Conservation (phyloP, 1,140 invertebrate genomes). For the Eupeodes corollae region DNA sequence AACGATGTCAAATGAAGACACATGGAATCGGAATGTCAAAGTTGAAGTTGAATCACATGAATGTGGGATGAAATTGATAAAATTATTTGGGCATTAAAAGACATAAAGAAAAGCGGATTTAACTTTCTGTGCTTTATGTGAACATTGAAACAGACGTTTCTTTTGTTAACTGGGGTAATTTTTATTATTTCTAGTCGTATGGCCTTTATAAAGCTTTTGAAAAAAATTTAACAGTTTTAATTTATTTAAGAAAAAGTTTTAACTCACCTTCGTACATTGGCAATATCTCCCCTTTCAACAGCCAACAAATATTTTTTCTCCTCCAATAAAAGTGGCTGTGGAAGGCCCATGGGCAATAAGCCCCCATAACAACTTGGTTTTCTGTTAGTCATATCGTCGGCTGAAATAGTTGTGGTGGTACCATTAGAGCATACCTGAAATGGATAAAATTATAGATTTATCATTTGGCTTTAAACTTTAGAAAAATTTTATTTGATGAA, state of each 20-base stretch:
- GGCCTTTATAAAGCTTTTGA: no score
- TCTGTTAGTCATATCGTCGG: slow-evolving; percentile 2
- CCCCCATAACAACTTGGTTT: slow-evolving; percentile 14
- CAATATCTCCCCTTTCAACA: slow-evolving; percentile 70
- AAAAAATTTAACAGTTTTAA: background rate
- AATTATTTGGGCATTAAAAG: no score
- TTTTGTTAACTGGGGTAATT: no score
- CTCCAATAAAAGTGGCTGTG: slow-evolving; percentile 57
- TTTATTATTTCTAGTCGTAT: no score
- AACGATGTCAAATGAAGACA: no score
- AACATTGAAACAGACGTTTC: no score
- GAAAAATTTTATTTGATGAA: no score
- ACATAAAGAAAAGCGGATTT: no score
- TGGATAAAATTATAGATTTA: slow-evolving; percentile 7
- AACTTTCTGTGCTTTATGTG: no score
- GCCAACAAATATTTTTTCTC: slow-evolving; percentile 78
- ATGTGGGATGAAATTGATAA: no score
- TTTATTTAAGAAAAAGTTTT: background rate
- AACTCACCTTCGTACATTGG: slow-evolving; percentile 59
- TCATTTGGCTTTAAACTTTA: background rate
- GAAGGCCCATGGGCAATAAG: slow-evolving; percentile 47
- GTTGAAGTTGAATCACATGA: no score
- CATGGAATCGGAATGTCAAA: no score
- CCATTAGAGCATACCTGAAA: slow-evolving; percentile 17
- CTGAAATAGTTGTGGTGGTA: slow-evolving; percentile 1